These are phyloP conservation scores for Zhuqinia jingwanae DNA, from an alignment of 2,888 invertebrate genomes.

Conservation along the genomic window DNA sequence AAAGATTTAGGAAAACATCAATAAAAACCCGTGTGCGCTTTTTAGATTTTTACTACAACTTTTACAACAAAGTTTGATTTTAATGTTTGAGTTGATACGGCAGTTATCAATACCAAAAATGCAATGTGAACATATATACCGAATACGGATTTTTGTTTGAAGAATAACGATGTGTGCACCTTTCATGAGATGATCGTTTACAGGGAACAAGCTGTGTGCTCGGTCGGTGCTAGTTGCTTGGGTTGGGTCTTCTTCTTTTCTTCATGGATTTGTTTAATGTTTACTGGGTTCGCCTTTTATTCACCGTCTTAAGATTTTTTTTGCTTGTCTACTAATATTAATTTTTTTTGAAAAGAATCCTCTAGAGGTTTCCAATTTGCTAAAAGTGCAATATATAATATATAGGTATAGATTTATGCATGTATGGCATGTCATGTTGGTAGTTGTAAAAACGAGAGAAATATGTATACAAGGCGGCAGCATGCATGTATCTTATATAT, in stretches of 20 bases:
- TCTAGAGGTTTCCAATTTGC: background rate
- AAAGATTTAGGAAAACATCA: conserved; percentile 10
- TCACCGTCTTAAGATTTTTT: background rate
- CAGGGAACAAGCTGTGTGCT: too few relatives aligned
- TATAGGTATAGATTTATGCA: background rate
- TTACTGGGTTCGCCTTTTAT: background rate
- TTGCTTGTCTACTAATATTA: background rate
- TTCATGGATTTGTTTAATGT: background rate
- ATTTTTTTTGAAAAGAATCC: background rate
- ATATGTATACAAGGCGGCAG: too few relatives aligned
- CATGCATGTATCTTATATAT: too few relatives aligned
- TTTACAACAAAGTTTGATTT: background rate
- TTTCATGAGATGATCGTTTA: too few relatives aligned
- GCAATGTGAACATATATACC: too few relatives aligned
- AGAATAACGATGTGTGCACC: too few relatives aligned
- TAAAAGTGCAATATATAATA: background rate
- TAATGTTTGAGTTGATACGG: background rate
- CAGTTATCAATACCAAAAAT: too few relatives aligned
- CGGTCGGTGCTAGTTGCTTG: background rate
- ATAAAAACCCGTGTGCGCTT: background rate
- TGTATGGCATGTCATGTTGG: background rate
- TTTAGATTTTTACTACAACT: background rate
- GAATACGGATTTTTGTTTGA: too few relatives aligned
- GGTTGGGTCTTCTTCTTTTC: background rate
- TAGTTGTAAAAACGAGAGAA: too few relatives aligned